These are phyloP conservation scores for Megamerina dolium DNA, from an alignment of 2,888 invertebrate genomes.

Conservation along the genomic window DNA sequence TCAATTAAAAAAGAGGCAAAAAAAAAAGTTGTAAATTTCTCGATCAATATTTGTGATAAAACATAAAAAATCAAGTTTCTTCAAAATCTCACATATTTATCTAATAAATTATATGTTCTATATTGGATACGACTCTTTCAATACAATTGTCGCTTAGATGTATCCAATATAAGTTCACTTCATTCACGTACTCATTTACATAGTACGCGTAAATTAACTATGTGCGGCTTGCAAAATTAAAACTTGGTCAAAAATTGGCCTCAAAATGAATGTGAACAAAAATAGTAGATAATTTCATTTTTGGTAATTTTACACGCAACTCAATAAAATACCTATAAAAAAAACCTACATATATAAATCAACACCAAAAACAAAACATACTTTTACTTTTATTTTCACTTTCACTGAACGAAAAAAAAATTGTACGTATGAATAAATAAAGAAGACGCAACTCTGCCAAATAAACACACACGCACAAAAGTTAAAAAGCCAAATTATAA, in stretches of 20 bases:
- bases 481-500: too few species aligned
- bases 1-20: conserved; percentile 27
- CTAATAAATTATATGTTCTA: too few species aligned
- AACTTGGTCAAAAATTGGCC: not conserved
- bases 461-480: not conserved
- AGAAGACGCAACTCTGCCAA: not conserved
- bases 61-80: too few species aligned
- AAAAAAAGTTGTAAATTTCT: too few species aligned
- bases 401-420: conserved; percentile 29
- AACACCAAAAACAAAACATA: conserved; percentile 5
- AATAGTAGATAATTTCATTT: not conserved
- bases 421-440: not conserved
- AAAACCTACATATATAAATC: not conserved
- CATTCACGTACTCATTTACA: too few species aligned
- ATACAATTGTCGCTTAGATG: too few species aligned
- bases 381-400: conserved; percentile 38
- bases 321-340: not conserved
- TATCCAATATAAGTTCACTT: too few species aligned
- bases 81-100: too few species aligned
- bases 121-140: too few species aligned
- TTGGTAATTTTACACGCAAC: conserved; percentile 9
- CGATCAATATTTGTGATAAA: too few species aligned
- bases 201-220: conserved; percentile 4
- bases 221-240: not conserved
- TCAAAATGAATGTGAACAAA: not conserved